Conservation (phyloP, 2,888 invertebrate species). For the Netelia melanura region DNA sequence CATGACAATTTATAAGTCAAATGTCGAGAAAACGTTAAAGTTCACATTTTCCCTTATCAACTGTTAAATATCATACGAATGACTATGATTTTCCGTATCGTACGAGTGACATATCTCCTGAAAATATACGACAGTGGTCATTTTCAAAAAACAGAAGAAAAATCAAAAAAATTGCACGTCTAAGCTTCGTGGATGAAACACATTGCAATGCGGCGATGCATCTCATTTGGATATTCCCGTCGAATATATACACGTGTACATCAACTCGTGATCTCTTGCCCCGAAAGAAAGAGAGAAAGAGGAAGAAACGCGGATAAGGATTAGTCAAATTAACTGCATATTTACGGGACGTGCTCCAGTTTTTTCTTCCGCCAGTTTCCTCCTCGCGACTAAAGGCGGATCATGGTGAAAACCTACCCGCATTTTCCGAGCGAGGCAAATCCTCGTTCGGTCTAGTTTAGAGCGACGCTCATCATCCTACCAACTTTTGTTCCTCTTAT, state of each 20-base stretch:
- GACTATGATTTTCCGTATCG: not conserved
- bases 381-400: conserved; percentile 18
- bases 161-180: not conserved
- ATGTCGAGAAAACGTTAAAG: no score
- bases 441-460: conserved; percentile 55
- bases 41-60: no score
- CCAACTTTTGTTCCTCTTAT: conserved; percentile 42
- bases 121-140: not conserved
- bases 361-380: conserved; percentile 1
- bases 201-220: conserved; percentile 35
- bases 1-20: no score
- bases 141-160: not conserved
- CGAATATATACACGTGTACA: conserved; percentile 42
- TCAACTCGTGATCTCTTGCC: conserved; percentile 35
- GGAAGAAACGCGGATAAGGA: conserved; percentile 48
- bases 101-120: no score
- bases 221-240: conserved; percentile 42
- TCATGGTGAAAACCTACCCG: conserved; percentile 49
- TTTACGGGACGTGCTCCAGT: conserved; percentile 41
- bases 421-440: conserved; percentile 57
- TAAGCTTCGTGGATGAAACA: not conserved
- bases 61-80: no score
- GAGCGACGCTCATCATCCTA: conserved; percentile 45
- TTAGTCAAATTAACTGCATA: conserved; percentile 65
- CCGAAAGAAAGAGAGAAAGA: conserved; percentile 14